phyloP scores from a whole-genome alignment of 2,797 vertebrate species.

The Clarias laeviceps region DNA sequence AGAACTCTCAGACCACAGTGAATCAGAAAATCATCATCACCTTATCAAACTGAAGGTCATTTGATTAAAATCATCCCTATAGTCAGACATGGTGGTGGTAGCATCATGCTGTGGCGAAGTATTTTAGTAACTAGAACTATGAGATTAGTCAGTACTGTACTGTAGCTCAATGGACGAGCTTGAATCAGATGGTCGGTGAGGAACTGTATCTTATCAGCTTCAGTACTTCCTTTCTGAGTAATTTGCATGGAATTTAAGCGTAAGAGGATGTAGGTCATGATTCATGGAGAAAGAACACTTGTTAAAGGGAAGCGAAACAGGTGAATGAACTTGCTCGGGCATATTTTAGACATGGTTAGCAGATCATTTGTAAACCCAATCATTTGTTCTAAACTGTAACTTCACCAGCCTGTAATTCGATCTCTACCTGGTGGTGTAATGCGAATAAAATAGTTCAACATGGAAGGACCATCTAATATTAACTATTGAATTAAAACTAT shows the following conservation, averaged over 20 bases:
- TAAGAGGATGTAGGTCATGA: background rate
- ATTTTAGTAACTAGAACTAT: too few species aligned
- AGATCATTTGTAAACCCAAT: background rate
- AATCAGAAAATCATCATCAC: too few species aligned
- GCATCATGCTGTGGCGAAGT: too few species aligned
- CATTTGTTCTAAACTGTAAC: background rate
- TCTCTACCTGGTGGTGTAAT: background rate
- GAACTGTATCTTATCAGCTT: background rate
- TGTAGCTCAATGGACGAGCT: too few species aligned
- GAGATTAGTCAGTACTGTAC: too few species aligned
- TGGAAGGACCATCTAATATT: background rate
- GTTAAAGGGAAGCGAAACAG: background rate
- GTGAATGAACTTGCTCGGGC: background rate
- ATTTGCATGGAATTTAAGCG: background rate
- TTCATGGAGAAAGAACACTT: too few species aligned
- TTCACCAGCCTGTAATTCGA: background rate
- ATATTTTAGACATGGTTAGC: background rate
- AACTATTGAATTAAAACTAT: background rate
- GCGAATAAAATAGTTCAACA: background rate
- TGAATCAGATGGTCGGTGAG: background rate
- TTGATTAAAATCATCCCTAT: too few species aligned
- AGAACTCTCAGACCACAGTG: too few species aligned
- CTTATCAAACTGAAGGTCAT: too few species aligned
- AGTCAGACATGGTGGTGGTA: too few species aligned
- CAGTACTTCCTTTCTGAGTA: background rate